A percentile compares a stretch with the other conserved stretches of the same genome.
phyloP scores from a whole-genome alignment of 2,113 vertebrate species.

The Rhineura floridana region DNA sequence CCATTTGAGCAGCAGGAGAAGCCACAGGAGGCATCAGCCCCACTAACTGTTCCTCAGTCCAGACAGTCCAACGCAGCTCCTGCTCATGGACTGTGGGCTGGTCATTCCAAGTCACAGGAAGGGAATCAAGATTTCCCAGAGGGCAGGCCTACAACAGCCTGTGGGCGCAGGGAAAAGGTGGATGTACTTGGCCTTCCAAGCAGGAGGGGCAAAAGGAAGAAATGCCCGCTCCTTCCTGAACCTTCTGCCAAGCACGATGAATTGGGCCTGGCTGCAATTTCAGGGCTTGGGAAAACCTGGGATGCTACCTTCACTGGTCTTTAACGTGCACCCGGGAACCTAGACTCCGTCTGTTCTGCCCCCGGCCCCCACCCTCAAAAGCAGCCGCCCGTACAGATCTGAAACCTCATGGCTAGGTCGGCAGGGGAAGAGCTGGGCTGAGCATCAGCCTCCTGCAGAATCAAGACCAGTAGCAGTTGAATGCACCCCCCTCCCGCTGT shows the following conservation, averaged over 20 bases:
- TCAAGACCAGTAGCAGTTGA: background rate
- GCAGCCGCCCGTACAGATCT: background rate
- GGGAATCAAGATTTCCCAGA: background rate
- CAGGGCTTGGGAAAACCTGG: background rate
- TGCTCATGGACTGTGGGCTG: background rate
- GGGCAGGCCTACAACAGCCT: no score
- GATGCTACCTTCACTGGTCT: no score
- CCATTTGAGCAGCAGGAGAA: no score
- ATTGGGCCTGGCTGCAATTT: background rate
- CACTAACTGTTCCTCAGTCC: background rate
- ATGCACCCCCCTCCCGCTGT: no score
- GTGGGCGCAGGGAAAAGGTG: no score
- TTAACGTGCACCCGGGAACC: no score
- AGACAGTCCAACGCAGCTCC: background rate
- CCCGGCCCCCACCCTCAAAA: no score
- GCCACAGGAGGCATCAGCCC: no score
- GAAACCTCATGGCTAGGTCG: no score
- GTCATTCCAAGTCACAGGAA: background rate
- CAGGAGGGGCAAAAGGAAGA: background rate
- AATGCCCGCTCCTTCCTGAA: background rate
- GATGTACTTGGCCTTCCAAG: background rate
- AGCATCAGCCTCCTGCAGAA: background rate
- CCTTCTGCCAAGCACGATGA: background rate
- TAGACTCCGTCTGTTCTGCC: no score
- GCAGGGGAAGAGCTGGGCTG: background rate